Evolutionary conservation across 2,797 vertebrate species (phyloP), one percentile per base, ranked within the genome.

Genomic region (Otolemur crassicaudatus): DNA sequence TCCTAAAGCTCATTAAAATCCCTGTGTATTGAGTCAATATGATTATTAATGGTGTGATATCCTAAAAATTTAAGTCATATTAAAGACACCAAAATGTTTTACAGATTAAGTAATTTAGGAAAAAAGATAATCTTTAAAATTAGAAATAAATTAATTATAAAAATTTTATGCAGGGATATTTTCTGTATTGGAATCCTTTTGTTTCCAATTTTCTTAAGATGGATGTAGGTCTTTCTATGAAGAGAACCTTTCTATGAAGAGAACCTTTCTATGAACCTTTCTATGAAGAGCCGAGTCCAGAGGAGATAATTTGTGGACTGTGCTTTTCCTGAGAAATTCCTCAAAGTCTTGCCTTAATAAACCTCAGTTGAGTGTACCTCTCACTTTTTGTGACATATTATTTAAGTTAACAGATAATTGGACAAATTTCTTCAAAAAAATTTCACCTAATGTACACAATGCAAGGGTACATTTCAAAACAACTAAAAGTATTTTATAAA

Each of bases 11-110:
- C 17, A 91, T 40, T 81, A 87, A 86, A 90, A 83, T 86, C 27
- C 17, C 19, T 69, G 22, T 20, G 25, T 61, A 79, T 29, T 27
- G 1, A 56, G 13, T 85, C 4, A 95, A 65, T 4, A 60, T 22
- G 20, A 81, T 60, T 76, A 29, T 43, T 89, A 67, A 89, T 70
- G 34, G 2, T 69, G 7, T 56, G 13, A 56, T 40, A 84, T 19
- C 9, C n/a, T 94, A 80, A 95, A 93, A 85, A 46, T 53, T 69
- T 6, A 65, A 70, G 3, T 91, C 69, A 34, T 95, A 20, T 65
- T 63, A 79, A 82, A 76, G 14, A 86, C 7, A 43, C 8, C 20
- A 92, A 7, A 70, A 37, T 37, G 13, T 19, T 69, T 75, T 40
- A 82, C 17, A 75, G 25, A 70, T 43, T 22, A 14, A 86, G 7